Evolutionary conservation across 2,113 vertebrate species (phyloP), one percentile per base, ranked within the genome.

Genomic region (Strix uralensis): DNA sequence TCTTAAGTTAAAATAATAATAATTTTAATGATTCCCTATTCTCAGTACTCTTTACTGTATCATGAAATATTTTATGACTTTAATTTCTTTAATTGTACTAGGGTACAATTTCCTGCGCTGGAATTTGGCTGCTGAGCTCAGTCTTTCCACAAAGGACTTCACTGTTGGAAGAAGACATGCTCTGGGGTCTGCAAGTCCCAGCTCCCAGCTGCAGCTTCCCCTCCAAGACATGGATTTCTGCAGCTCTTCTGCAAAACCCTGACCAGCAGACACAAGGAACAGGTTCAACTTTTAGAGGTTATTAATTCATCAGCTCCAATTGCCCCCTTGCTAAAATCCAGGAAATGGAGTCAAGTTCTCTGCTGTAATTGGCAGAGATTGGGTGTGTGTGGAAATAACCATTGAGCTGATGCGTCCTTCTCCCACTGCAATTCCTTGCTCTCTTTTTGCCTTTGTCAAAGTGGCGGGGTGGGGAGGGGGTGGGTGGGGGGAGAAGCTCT

Each of bases 51-150:
- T 57, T 88, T 66, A 47, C 59, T 63, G 13, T 74, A 65, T 57
- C 40, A 38, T 59, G 36, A 94, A 96, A 36, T 1, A 49, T 75
- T 90, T 89, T 65, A 75, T 72, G 8, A 54, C 27, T 86, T 86
- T 61, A 67, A 90, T 94, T 73, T 90, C 7, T 92, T 87, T 61
- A 67, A 13, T 70, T 88, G 46, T 78, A 26, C 38, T 83, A 47
- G 63, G n/a, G 67, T 57, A 59, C 6, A 52, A 44, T 30, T 80
- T 85, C n/a, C 55, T 86, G 65, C 10, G 23, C 32, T 67, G 59
- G 42, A 81, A 88, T 78, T 65, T 84, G 38, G 32, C 72, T 88
- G 44, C 42, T 83, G 36, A 59, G 21, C 51, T 74, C 54, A 85
- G 32, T 13, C 27, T 88, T 54, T 66, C 26, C 17, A 86, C n/a